Evolutionary conservation across 2,797 vertebrate genomes (phyloP).

Genomic region (Chrosomus eos): DNA sequence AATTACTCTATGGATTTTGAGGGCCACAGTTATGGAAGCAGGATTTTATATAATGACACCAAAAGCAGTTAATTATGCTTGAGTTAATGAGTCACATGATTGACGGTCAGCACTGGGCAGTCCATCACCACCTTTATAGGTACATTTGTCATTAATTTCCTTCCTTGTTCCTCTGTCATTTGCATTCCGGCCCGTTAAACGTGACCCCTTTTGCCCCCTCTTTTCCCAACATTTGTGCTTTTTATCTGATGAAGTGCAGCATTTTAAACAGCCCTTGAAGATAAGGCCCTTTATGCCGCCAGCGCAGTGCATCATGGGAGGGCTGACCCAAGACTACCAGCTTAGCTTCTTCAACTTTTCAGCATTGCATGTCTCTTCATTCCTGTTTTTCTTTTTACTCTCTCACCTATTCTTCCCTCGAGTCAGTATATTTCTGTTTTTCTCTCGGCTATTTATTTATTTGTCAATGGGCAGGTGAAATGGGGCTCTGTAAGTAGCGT

Average conservation of each 20-base stretch:
- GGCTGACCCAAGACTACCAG: slow-evolving; percentile 8
- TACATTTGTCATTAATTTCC: slow-evolving; percentile 75
- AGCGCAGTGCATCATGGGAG: slow-evolving; percentile 52
- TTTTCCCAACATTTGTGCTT: slow-evolving; percentile 76
- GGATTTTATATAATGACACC: slow-evolving; percentile 80
- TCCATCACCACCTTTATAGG: slow-evolving; percentile 81
- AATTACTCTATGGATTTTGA: slow-evolving; percentile 70
- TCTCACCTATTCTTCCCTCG: slow-evolving; percentile 53
- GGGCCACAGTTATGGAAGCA: slow-evolving; percentile 76
- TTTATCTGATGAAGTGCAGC: slow-evolving; percentile 78
- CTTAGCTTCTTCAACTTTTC: slow-evolving; percentile 43
- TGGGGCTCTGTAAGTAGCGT: slow-evolving; percentile 68
- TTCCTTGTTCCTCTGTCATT: slow-evolving; percentile 75
- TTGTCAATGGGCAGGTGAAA: slow-evolving; percentile 65
- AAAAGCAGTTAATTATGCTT: slow-evolving; percentile 78
- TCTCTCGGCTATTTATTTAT: slow-evolving; percentile 69
- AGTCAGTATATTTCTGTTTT: slow-evolving; percentile 51
- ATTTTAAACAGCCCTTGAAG: slow-evolving; percentile 50
- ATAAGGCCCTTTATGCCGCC: background rate
- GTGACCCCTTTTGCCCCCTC: slow-evolving; percentile 72
- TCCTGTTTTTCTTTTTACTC: slow-evolving; percentile 66
- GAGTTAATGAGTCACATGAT: slow-evolving; percentile 81
- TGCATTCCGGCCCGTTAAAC: slow-evolving; percentile 81
- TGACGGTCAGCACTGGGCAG: slow-evolving; percentile 75
- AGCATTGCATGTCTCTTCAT: slow-evolving; percentile 68